Base-by-base conservation (phyloP, 35 echinoderm and acorn worm genomes). In the Hemicentrotus pulcherrimus region DNA sequence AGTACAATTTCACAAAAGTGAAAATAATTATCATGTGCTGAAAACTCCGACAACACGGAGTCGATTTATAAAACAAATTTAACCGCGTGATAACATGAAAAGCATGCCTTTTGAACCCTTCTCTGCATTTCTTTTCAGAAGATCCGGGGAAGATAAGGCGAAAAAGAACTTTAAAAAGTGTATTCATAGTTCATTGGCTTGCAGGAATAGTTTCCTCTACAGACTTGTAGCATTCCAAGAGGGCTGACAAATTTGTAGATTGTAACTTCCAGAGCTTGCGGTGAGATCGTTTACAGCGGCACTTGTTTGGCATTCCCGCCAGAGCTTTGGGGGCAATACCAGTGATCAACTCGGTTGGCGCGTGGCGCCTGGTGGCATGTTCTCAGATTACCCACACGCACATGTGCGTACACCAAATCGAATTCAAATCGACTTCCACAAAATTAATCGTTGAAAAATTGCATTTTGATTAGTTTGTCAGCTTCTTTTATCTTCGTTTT, bases 371-470 rank as follows among this genome's bases (percentile, higher is more conserved):
- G 88, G 88, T 90, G 46, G 88, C 88, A 47, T 24, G 32, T 32
- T 33, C 88, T 90, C 88, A 28, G 11, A 47, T 90, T 90, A 90
- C 88, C 32, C 46, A 4, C 28, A 28, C 65, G 5, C 65, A 78
- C 65, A 78, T n/a, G 24, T 28, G 6, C 19, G 19, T 28, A 78
- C 88, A 47, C 33, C 88, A 90, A 90, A 90, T 90, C 88, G 24
- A 90, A 90, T 90, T 90, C 88, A 33, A 33, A 90, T 90, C 32
- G 32, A 32, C 88, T 33, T 47, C 12, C 88, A 18, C 33, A 90
- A 90, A 78, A 90, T 90, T 90, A 90, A 90, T 90, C 31, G 88
- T 28, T 90, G 32, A 47, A 90, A 90, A 90, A 90, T 90, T 90
- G 88, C 88, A 45, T 45, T 90, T 90, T 90, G 88, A 90, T 90